Conservation (phyloP, 2,797 vertebrate species). For the Alectoris magna region DNA sequence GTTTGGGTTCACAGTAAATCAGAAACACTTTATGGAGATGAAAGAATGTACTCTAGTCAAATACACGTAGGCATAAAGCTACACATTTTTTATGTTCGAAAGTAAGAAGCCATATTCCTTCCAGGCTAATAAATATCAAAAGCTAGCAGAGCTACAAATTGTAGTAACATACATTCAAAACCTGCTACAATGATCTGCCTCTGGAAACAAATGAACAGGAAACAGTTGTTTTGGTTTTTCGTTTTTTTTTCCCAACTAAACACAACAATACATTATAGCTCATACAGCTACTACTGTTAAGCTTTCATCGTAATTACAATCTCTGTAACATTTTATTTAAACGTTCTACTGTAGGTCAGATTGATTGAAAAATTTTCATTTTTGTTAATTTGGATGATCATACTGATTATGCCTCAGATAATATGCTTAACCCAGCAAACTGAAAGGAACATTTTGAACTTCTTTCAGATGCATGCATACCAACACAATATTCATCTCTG, state of each 20-base stretch:
- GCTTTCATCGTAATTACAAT: not conserved
- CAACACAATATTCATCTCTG: not conserved
- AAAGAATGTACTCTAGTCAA: not conserved
- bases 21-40: not conserved
- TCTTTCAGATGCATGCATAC: not conserved
- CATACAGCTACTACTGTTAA: not conserved
- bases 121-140: not conserved
- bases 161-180: not conserved
- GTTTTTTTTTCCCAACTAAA: not conserved
- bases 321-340: not conserved
- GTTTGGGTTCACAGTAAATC: not conserved
- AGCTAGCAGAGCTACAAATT: not conserved
- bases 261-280: not conserved
- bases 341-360: not conserved
- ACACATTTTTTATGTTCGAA: not conserved
- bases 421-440: not conserved
- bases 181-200: not conserved
- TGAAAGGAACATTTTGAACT: conserved; percentile 4
- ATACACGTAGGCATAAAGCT: not conserved
- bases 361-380: not conserved
- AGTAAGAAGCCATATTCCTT: not conserved
- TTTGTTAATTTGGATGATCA: not conserved
- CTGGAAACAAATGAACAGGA: not conserved
- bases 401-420: not conserved
- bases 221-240: not conserved